phyloP scores from a whole-genome alignment of 2,888 invertebrate genomes.

The Zaprionus bogoriensis region DNA sequence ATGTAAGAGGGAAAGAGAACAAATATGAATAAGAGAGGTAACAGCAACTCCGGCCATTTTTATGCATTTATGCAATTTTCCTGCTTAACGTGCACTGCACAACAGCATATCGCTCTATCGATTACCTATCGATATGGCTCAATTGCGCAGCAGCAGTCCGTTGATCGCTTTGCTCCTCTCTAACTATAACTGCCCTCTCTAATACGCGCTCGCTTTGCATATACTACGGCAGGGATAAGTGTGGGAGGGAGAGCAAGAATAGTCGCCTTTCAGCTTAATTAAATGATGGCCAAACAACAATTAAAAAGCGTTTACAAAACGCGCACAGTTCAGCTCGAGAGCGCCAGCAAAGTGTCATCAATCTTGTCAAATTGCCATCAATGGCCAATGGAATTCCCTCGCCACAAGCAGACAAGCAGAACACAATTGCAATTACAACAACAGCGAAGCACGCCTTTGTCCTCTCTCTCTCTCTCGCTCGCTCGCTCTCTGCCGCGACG shows the following conservation, averaged over 20 bases:
- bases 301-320: constrained; percentile 71
- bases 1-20: too few species aligned
- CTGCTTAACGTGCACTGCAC: too few species aligned
- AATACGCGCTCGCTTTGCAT: neutral
- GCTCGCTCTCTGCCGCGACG: neutral
- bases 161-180: constrained; percentile 7
- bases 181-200: too few species aligned
- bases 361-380: constrained; percentile 70
- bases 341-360: constrained; percentile 71
- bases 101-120: constrained; percentile 8
- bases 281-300: constrained; percentile 56
- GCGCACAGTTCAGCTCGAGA: constrained; percentile 41
- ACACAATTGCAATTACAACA: constrained; percentile 9
- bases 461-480: too few species aligned
- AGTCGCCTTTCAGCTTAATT: constrained; percentile 68
- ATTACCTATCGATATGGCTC: constrained; percentile 32
- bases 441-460: constrained; percentile 35
- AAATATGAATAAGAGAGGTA: too few species aligned
- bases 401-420: constrained; percentile 8
- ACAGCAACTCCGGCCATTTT: constrained; percentile 5
- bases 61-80: constrained; percentile 12
- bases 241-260: constrained; percentile 21
- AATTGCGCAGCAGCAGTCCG: neutral
- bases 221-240: neutral
- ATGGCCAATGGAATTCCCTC: constrained; percentile 34